Evolutionary conservation across 2,797 vertebrate species (phyloP), one percentile per base, ranked within the genome.

Genomic region (Nasua narica): DNA sequence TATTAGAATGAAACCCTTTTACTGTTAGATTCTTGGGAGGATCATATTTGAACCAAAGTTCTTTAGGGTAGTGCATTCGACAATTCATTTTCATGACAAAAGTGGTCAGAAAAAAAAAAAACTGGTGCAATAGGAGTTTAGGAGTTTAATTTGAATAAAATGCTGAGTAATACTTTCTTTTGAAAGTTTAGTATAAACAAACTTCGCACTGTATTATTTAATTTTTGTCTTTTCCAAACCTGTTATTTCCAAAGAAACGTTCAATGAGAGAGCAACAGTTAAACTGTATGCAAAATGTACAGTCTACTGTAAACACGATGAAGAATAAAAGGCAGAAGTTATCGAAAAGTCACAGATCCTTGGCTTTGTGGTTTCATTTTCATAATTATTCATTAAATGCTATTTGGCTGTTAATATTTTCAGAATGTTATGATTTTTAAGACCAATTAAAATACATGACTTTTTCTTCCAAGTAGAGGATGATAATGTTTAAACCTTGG

Each of bases 291-390:
- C 50, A 78, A 93, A 92, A 90, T 72, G 14, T 40, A 12, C 7
- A 77, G 23, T 70, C 60, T 76, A 50, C 62, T 79, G 72, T 18
- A 83, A 90, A 29, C 18, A 54, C 19, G 27, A 16, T 77, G 69
- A 43, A 60, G 8, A 43, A 65, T 62, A 46, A 91, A n/a, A 52
- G 27, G 10, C 13, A 74, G 91, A 18, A 95, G 9, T 81, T 86
- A 89, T 37, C 92, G 54, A 95, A 97, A 88, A 43, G 3, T 56
- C 27, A 94, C 70, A 88, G 96, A 82, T n/a, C 62, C 50, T 25
- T 97, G 91, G 40, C 7, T 74, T 52, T 27, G 62, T 50, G 11
- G 35, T 72, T 97, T 94, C n/a, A 78, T 93, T 95, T 97, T 79
- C 4, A 83, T 9, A 90, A 95, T 37, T 18, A 54, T 10, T 29